A percentile compares a stretch with the other conserved stretches of the same genome.
These are phyloP conservation scores for Myotis yumanensis DNA, from an alignment of 2,113 vertebrate genomes.

Conservation along the genomic window DNA sequence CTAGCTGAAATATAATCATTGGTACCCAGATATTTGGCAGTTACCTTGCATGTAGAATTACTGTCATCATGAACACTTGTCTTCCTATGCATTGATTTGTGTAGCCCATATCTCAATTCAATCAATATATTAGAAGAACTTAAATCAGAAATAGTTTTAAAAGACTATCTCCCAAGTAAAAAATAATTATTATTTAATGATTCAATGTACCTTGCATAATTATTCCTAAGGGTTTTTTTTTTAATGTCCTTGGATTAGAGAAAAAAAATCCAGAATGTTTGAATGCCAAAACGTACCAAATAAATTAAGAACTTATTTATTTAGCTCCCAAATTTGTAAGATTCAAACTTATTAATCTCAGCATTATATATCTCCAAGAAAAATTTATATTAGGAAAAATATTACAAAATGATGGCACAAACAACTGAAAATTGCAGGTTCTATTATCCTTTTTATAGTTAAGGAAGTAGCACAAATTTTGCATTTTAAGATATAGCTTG, in stretches of 20 bases:
- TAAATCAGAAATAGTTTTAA: constrained; percentile 36
- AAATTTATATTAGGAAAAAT: neutral
- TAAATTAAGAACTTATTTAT: constrained; percentile 6
- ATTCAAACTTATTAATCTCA: neutral
- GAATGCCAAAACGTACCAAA: neutral
- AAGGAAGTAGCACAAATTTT: neutral
- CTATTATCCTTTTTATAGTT: neutral
- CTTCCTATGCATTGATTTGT: constrained; percentile 41
- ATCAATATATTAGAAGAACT: constrained; percentile 31
- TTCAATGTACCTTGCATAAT: neutral
- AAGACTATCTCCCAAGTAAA: neutral
- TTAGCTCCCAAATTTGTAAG: neutral
- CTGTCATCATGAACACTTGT: neutral
- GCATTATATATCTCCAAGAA: constrained; percentile 33
- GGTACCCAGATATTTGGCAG: neutral
- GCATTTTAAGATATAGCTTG: neutral
- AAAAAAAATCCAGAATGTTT: neutral
- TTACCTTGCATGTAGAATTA: constrained; percentile 15
- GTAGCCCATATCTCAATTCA: neutral
- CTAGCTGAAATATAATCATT: neutral
- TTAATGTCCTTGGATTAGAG: neutral
- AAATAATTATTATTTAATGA: constrained; percentile 22
- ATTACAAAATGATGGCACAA: neutral
- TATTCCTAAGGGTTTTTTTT: neutral
- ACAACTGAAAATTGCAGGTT: neutral